These are phyloP conservation scores for Pocillopora damicornis DNA, from an alignment of 64 coral and sea anemone genomes.

Conservation along the genomic window DNA sequence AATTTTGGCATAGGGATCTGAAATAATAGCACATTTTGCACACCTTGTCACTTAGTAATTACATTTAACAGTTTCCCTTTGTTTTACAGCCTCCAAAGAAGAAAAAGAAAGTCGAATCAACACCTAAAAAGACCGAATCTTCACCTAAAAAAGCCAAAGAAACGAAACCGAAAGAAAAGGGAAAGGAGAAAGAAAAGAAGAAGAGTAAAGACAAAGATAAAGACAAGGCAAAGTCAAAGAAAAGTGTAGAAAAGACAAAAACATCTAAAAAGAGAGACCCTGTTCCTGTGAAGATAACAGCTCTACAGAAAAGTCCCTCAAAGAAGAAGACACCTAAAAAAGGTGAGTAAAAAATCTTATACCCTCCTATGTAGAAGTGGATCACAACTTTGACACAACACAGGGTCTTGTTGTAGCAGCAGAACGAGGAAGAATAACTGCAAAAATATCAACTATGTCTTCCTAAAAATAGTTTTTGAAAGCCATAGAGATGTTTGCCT, in stretches of 20 bases:
- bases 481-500: too few relatives aligned
- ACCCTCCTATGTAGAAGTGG: too few relatives aligned
- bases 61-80: neutral
- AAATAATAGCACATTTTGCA: too few relatives aligned
- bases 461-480: too few relatives aligned
- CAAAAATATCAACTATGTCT: too few relatives aligned
- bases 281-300: slow-evolving; percentile 84
- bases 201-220: slow-evolving; percentile 50
- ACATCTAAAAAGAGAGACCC: slow-evolving; percentile 68
- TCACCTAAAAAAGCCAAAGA: slow-evolving; percentile 53
- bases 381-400: too few relatives aligned
- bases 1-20: too few relatives aligned
- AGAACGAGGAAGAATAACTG: too few relatives aligned
- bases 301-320: slow-evolving; percentile 65
- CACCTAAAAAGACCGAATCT: slow-evolving; percentile 49
- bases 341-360: slow-evolving; percentile 6
- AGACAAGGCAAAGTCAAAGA: slow-evolving; percentile 40
- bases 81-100: slow-evolving; percentile 78
- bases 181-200: slow-evolving; percentile 52
- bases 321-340: slow-evolving; percentile 89
- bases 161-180: slow-evolving; percentile 44
- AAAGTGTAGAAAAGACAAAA: slow-evolving; percentile 35
- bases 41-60: too few relatives aligned
- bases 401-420: too few relatives aligned
- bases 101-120: slow-evolving; percentile 66